Evolutionary conservation across 2,797 vertebrate genomes (phyloP).

Genomic region (Valencia hispanica): DNA sequence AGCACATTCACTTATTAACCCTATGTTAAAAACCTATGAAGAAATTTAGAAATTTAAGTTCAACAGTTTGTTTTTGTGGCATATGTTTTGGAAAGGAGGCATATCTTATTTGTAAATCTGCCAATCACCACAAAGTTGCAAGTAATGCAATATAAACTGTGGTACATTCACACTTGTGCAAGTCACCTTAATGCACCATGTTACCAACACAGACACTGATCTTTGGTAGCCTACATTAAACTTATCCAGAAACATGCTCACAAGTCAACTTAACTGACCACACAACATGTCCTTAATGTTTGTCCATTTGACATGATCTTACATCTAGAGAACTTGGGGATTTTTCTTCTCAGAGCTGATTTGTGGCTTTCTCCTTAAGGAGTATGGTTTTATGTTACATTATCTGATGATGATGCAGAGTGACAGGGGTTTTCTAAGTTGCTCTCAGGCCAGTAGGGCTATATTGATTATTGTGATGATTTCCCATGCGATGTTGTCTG

Average conservation of each 20-base stretch:
- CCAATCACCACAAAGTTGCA: background rate
- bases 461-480: slow-evolving; percentile 4
- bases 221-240: background rate
- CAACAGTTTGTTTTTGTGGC: background rate
- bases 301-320: background rate
- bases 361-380: background rate
- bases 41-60: too few relatives aligned
- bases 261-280: background rate
- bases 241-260: background rate
- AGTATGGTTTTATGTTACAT: background rate
- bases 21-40: background rate
- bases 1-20: too few relatives aligned
- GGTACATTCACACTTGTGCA: background rate
- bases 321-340: background rate
- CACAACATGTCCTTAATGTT: background rate
- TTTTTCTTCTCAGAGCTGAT: background rate
- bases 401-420: background rate
- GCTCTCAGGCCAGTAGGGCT: background rate
- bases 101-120: background rate
- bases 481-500: background rate
- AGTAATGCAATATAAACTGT: background rate
- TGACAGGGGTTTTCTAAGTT: background rate
- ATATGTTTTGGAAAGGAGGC: background rate
- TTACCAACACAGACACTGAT: background rate
- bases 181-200: background rate